Base-by-base conservation (phyloP, 1,140 invertebrate genomes). In the Tetramorium parvispinum region DNA sequence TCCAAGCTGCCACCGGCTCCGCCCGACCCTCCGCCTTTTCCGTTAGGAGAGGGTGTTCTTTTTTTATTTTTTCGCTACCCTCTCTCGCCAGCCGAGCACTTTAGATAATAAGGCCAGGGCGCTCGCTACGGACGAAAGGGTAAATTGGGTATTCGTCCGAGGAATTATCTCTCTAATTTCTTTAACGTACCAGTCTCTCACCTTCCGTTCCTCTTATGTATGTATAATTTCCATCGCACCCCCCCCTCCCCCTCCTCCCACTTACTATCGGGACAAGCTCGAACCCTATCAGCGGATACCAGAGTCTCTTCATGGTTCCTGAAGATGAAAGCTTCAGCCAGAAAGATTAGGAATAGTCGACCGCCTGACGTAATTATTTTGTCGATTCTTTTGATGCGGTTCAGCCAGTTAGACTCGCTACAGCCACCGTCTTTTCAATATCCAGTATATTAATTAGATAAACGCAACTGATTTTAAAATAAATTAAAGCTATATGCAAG, bases 101-200 rank as follows among this genome's bases (percentile, higher is more conserved):
- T 95, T 95, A 95, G 95, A 95, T 95, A 95, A 95, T 95, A 95
- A 95, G 94, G 92, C 94, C 93, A 94, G 93, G 91, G 92, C 90
- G 91, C 91, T 91, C 77, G 91, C 86, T 89, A 88, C 89, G 87
- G 82, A 91, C 91, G 93, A 95, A 95, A 94, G 94, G 94, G 93
- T 95, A 95, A 95, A 95, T 95, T 95, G 93, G 94, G 93, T 95
- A 95, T 95, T 95, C 94, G 94, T 94, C 94, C 93, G 89, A 95
- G 94, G 93, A 95, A 95, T 95, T 95, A 95, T 95, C 94, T 93
- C 94, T 95, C 94, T 95, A 95, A 95, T 95, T 95, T 95, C 94
- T 95, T 95, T 95, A 95, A 93, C 93, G 92, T 90, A 85, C 85
- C 85, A 81, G 90, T 90, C 90, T 87, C 89, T 89, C 90, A 87